Base-by-base conservation (phyloP, 2,797 vertebrate species). In the Ciconia nigra region DNA sequence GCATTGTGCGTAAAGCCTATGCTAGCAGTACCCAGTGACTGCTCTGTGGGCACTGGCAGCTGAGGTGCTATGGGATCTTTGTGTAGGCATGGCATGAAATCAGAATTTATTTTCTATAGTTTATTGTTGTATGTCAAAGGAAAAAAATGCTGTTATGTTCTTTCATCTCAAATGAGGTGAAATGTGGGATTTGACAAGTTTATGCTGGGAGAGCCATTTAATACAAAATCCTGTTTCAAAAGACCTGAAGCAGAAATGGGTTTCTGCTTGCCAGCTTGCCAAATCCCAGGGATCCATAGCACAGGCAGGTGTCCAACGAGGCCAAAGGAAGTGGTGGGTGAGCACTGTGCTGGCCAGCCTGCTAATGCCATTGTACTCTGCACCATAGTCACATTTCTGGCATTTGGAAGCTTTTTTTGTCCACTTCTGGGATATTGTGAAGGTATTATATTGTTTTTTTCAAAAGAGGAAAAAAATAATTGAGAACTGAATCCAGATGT, bases 301-400 rank as follows among this genome's bases (percentile, higher is more conserved):
- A 47, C 12, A 54, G 14, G 14, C 9, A n/a, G 24, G 7, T 49
- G 37, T 47, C 65, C 41, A 37, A 13, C 1, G 2, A 47, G 25
- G 28, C 28, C 76, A 77, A 29, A 47, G 62, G 12, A 31, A 44
- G 28, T 0, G 2, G 21, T 46, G 58, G 19, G 51, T 70, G 66
- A 76, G 33, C 24, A 10, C 18, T 28, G 14, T 69, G 42, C 26
- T 58, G 51, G 16, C 10, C 57, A 94, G 31, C 47, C 41, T 86
- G 26, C 16, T 54, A 20, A 46, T 1, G 1, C 18, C 13, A 10
- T 58, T 2, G 0, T 2, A 18, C 54, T 41, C 70, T 84, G 46
- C 9, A 19, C 41, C 52, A 39, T 39, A 35, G 25, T 13, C 39
- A 31, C 11, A 2, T 24, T 95, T 42, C 31, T 46, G 35, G 14